Evolutionary conservation across 2,888 invertebrate genomes (phyloP).

Genomic region (Synanthedon formicaeformis): DNA sequence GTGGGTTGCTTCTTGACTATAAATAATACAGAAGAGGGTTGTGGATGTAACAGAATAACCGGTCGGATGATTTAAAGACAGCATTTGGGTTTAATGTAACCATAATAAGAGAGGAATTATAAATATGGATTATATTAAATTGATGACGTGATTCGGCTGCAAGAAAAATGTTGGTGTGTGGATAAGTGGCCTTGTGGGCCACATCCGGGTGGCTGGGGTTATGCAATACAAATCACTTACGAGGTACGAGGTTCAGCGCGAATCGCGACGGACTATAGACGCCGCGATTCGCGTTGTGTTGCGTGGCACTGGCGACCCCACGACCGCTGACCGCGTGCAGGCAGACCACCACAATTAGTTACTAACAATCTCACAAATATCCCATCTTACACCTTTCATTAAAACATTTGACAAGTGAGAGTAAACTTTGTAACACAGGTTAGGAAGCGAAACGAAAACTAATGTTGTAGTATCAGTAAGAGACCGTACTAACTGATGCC

Average conservation of each 20-base stretch:
- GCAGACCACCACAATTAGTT: background rate
- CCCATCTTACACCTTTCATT: too few relatives aligned
- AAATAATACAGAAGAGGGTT: too few relatives aligned
- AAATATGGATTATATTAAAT: conserved; percentile 8
- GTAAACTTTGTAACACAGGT: too few relatives aligned
- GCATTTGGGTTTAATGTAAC: conserved; percentile 5
- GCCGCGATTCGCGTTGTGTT: conserved; percentile 9
- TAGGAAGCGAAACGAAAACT: too few relatives aligned
- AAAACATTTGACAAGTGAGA: too few relatives aligned
- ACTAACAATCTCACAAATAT: too few relatives aligned
- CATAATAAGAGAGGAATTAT: conserved; percentile 9
- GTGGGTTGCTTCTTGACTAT: too few relatives aligned
- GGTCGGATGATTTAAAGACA: too few relatives aligned
- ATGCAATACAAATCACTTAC: conserved; percentile 26
- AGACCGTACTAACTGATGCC: too few relatives aligned
- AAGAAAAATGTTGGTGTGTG: conserved; percentile 21
- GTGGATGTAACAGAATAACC: too few relatives aligned
- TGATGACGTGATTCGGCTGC: conserved; percentile 16
- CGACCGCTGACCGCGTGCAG: conserved; percentile 4
- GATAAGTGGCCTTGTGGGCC: conserved; percentile 42
- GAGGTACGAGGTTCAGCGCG: conserved; percentile 23
- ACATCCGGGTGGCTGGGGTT: conserved; percentile 55
- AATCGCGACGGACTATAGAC: conserved; percentile 1
- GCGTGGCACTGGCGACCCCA: conserved; percentile 7
- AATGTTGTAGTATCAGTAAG: too few relatives aligned